phyloP scores from a whole-genome alignment of 30 jellyfish, hydroid and myxozoan species.

The Aurelia coerulea region DNA sequence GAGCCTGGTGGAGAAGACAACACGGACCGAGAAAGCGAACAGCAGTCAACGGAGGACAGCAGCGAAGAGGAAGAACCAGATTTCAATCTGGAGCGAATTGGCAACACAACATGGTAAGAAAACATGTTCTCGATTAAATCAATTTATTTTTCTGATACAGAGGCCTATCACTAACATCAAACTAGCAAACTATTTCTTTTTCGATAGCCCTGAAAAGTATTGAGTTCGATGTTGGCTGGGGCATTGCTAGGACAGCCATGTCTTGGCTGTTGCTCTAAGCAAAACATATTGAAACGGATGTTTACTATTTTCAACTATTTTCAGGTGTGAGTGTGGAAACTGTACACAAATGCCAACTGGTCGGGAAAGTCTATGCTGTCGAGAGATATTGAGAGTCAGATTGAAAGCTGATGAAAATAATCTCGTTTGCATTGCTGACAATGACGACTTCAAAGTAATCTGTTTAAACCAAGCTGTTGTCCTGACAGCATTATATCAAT shows the following conservation, averaged over 20 bases:
- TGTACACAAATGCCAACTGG: slow-evolving; percentile 14
- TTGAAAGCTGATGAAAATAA: slow-evolving; percentile 1
- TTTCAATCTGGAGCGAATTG: slow-evolving; percentile 8
- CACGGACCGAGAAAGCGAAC: neutral
- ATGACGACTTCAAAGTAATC: neutral
- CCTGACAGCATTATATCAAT: neutral
- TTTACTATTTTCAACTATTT: neutral
- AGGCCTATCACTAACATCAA: neutral
- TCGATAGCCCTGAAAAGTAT: no score
- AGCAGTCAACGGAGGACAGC: neutral
- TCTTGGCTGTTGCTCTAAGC: neutral
- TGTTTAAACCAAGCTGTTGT: neutral
- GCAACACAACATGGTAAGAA: slow-evolving; percentile 19
- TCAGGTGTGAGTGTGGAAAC: slow-evolving; percentile 16
- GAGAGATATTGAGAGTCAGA: neutral
- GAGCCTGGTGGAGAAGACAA: slow-evolving; percentile 22
- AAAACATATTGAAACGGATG: neutral
- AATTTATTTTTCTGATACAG: neutral
- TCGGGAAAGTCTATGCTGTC: slow-evolving; percentile 3
- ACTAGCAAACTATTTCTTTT: neutral
- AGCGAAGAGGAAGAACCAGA: slow-evolving; percentile 18
- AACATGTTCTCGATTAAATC: neutral
- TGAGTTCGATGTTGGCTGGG: no score
- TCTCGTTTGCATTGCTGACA: neutral
- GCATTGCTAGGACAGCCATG: neutral